These are phyloP conservation scores for Synaphobranchus kaupii DNA, from an alignment of 2,797 vertebrate species.

Conservation along the genomic window DNA sequence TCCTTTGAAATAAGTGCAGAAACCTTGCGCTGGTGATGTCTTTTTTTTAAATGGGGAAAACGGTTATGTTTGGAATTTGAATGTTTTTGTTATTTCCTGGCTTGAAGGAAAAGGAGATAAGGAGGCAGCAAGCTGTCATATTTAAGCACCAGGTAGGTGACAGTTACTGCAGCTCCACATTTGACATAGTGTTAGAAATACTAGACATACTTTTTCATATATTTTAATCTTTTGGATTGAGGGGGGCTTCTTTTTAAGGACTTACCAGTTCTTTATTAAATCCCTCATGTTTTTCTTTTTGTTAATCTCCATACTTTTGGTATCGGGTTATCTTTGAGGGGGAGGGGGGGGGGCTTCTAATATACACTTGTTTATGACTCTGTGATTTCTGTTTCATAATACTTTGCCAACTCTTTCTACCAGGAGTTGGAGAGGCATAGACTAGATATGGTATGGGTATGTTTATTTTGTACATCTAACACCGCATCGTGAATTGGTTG, in stretches of 20 bases:
- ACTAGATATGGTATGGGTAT: conserved; percentile 99
- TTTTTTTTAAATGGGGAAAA: conserved; percentile 23
- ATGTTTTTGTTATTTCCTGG: conserved; percentile 50
- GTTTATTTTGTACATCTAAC: conserved; percentile 96
- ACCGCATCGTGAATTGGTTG: conserved; percentile 91
- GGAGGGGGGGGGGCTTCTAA: conserved; percentile 58
- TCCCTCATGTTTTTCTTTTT: conserved; percentile 37
- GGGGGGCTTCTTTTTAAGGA: conserved; percentile 29
- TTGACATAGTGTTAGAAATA: conserved; percentile 49
- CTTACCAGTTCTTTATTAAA: conserved; percentile 40
- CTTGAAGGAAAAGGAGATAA: conserved; percentile 90
- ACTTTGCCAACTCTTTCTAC: conserved; percentile 94
- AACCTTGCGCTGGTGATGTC: conserved; percentile 29
- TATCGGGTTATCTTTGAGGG: conserved; percentile 70
- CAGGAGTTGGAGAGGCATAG: conserved; percentile 99
- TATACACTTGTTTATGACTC: conserved; percentile 76
- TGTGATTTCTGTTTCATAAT: conserved; percentile 90
- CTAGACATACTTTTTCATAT: conserved; percentile 44
- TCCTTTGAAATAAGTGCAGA: neutral
- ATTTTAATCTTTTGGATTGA: conserved; percentile 34
- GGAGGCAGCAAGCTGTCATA: conserved; percentile 88
- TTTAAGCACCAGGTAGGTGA: conserved; percentile 89
- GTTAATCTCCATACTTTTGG: conserved; percentile 73
- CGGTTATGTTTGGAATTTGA: conserved; percentile 12
- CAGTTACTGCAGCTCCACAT: neutral